Conservation (phyloP, 2,888 invertebrate species). For the Odontomyia ornata region DNA sequence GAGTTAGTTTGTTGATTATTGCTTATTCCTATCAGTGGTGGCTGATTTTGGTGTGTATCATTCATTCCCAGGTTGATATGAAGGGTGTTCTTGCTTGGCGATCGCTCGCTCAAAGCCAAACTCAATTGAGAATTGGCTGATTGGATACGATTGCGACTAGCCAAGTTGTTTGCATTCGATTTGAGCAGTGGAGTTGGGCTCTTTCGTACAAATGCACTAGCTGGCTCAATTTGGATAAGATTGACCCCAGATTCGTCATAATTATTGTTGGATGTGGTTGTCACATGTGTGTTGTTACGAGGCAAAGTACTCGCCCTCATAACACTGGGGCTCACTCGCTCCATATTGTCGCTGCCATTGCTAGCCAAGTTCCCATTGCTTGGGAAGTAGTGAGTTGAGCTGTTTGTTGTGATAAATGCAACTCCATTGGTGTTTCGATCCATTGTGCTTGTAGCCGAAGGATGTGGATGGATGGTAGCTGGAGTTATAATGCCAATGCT, state of each 20-base stretch:
- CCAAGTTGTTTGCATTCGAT: constrained; percentile 54
- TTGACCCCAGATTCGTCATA: constrained; percentile 68
- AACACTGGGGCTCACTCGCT: constrained; percentile 56
- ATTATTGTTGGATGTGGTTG: constrained; percentile 61
- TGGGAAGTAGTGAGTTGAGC: constrained; percentile 52
- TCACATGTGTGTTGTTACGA: constrained; percentile 68
- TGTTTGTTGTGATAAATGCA: constrained; percentile 45
- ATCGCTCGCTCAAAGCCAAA: constrained; percentile 57
- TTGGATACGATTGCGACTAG: constrained; percentile 37
- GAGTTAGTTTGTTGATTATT: constrained; percentile 59
- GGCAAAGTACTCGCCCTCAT: constrained; percentile 76
- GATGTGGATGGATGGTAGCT: constrained; percentile 53
- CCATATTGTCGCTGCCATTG: constrained; percentile 57
- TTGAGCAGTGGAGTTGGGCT: constrained; percentile 65
- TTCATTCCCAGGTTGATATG: constrained; percentile 55
- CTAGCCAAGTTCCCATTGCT: constrained; percentile 57
- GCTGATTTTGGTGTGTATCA: constrained; percentile 46
- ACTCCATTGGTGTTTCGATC: constrained; percentile 16
- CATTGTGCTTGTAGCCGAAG: constrained; percentile 13
- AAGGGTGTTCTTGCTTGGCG: constrained; percentile 58
- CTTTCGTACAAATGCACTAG: constrained; percentile 67
- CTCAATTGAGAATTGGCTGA: constrained; percentile 65
- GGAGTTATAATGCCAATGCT: constrained; percentile 50
- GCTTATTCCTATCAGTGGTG: constrained; percentile 58
- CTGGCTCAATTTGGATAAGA: constrained; percentile 71